phyloP scores from a whole-genome alignment of 2,797 vertebrate species.

The Trematomus bernacchii region DNA sequence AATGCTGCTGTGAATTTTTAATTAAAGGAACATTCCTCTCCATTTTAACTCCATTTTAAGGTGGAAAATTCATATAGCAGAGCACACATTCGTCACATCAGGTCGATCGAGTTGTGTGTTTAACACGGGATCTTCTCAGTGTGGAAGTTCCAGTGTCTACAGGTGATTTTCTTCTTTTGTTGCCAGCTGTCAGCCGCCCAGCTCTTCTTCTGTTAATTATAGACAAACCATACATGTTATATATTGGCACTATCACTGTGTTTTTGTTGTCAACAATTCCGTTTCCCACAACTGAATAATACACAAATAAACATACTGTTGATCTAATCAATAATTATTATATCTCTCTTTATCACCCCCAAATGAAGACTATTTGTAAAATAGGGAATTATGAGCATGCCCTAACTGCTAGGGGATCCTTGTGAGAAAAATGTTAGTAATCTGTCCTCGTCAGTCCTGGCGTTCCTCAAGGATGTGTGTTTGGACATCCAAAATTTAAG shows the following conservation, averaged over 20 bases:
- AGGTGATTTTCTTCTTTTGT: too few species aligned
- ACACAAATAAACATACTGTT: not conserved
- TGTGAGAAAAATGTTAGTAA: too few species aligned
- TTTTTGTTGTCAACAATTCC: not conserved
- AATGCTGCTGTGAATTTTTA: constrained; percentile 33
- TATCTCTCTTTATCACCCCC: not conserved
- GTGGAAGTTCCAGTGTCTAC: not conserved
- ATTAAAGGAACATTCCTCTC: constrained; percentile 32
- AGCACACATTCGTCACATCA: too few species aligned
- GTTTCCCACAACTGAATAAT: not conserved
- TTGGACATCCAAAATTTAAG: not conserved
- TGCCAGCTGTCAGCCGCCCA: too few species aligned
- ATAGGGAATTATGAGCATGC: too few species aligned
- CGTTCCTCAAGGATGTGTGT: not conserved
- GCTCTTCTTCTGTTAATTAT: not conserved
- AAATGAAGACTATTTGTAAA: too few species aligned
- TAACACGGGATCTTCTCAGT: not conserved
- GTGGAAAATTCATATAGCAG: not conserved
- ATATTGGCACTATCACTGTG: not conserved
- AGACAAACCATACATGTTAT: not conserved
- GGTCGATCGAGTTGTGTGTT: not conserved
- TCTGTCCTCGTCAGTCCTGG: not conserved
- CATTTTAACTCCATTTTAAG: not conserved
- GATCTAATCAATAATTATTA: not conserved
- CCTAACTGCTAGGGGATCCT: too few species aligned